Percentiles rank a stretch among this genome's conserved stretches.
Conservation (phyloP, 2,797 vertebrate genomes). For the Micropoecilia bifurca region DNA sequence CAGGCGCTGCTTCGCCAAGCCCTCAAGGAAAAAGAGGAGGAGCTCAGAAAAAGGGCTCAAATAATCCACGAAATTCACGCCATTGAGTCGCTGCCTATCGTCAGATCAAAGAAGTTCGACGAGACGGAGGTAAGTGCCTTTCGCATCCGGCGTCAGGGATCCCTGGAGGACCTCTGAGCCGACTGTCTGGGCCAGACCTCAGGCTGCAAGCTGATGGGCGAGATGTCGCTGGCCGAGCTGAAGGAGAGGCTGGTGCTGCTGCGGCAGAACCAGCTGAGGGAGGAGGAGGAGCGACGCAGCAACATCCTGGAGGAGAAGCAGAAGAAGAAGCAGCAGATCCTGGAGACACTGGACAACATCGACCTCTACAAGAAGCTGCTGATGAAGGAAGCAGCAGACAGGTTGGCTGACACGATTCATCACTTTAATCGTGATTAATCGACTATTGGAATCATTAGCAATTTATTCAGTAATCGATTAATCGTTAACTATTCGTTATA, state of each 20-base stretch:
- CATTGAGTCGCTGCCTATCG: slow-evolving; percentile 78
- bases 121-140: slow-evolving; percentile 86
- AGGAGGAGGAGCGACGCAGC: slow-evolving; percentile 83
- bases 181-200: slow-evolving; percentile 75
- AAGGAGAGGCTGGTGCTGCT: slow-evolving; percentile 85
- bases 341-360: slow-evolving; percentile 84
- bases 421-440: no score
- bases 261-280: slow-evolving; percentile 77
- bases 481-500: no score
- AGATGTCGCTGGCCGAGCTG: slow-evolving; percentile 93
- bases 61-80: slow-evolving; percentile 84
- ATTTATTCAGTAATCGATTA: no score
- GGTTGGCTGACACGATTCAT: slow-evolving; percentile 66
- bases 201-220: slow-evolving; percentile 87
- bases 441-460: no score
- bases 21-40: slow-evolving; percentile 82
- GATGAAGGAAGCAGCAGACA: slow-evolving; percentile 79
- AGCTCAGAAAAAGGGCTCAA: slow-evolving; percentile 82
- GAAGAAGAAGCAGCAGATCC: slow-evolving; percentile 82
- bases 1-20: slow-evolving; percentile 81
- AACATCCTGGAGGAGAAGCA: slow-evolving; percentile 86
- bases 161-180: background rate
- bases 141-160: background rate
- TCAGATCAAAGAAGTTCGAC: slow-evolving; percentile 83
- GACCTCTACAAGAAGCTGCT: slow-evolving; percentile 78